Base-by-base conservation (phyloP, 2,888 invertebrate genomes). In the Campoplex capitator region DNA sequence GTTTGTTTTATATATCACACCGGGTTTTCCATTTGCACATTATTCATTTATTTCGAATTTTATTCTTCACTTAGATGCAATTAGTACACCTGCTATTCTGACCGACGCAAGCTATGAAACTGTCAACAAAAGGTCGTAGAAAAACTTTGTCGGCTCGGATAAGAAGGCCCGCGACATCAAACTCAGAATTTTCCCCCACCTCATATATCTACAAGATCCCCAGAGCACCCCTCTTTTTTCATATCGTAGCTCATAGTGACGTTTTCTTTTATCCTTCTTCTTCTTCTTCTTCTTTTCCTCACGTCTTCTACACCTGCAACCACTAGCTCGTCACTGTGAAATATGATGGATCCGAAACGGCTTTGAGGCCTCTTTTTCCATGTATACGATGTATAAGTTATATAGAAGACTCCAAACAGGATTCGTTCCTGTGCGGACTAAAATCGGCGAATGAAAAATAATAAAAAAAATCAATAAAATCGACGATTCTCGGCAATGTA, bases 81-180 rank as follows among this genome's bases (percentile, higher is more conserved):
- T 28, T 28, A 18, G 42, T 8, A 70, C 68, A 78, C 56, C 56
- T 45, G 70, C 56, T 56, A 32, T 79, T 28, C 70, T 11, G 48
- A 32, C 32, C 54, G 70, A 71, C 80, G 23, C 62, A 32, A 62
- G 16, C 32, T 62, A 48, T 71, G 48, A 48, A 48, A 80, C 80
- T 71, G 80, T 70, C 71, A 80, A 58, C 45, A 32, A 62, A 32
- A 62, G 62, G 71, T 80, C 71, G 71, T 71, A 35, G 62, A 58
- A 71, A 62, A 80, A 48, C 62, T n/a, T 80, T 71, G 58, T 62
- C 18, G 6, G 32, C n/a, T 35, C 35, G 35, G 32, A 48, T 42
- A n/a, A 80, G n/a, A 70, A 73, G 42, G 56, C 79, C 71, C 51
- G 32, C 71, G 42, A n/a, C 32, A 79, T 71, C n/a, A 13, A 75